These are phyloP conservation scores for Cyrtodaria siliqua DNA, from an alignment of 2,888 invertebrate species.

Conservation along the genomic window DNA sequence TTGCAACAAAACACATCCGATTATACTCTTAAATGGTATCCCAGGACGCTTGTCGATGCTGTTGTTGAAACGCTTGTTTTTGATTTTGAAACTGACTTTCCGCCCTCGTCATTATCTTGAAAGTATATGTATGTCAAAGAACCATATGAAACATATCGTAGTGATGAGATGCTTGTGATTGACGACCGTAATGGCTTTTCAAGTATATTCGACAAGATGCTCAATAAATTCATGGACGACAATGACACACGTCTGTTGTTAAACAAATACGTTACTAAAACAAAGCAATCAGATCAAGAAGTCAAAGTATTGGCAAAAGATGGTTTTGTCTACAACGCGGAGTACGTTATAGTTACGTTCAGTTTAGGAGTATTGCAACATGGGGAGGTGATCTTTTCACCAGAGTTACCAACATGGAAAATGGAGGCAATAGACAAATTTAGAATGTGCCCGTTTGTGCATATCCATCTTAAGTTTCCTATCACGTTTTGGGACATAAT, in stretches of 20 bases:
- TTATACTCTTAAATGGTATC: conserved; percentile 37
- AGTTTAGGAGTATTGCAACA: conserved; percentile 62
- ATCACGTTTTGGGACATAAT: conserved; percentile 55
- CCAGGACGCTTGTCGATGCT: conserved; percentile 29
- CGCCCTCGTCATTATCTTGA: conserved; percentile 29
- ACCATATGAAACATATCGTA: conserved; percentile 29
- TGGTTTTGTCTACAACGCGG: conserved; percentile 29
- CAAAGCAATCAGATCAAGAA: conserved; percentile 16
- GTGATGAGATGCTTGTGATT: conserved; percentile 20
- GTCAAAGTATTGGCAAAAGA: conserved; percentile 40
- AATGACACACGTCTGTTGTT: conserved; percentile 24
- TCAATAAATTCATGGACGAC: not conserved
- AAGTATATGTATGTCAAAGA: conserved; percentile 25
- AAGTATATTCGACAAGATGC: conserved; percentile 16
- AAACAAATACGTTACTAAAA: conserved; percentile 38
- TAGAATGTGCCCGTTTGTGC: conserved; percentile 20
- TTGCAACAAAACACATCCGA: conserved; percentile 1
- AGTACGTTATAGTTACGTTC: conserved; percentile 56
- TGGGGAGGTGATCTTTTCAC: conserved; percentile 39
- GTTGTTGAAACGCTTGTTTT: conserved; percentile 33
- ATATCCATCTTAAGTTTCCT: conserved; percentile 53
- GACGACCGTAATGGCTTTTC: conserved; percentile 38
- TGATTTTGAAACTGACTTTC: conserved; percentile 30
- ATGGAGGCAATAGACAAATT: conserved; percentile 38
- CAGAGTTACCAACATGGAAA: conserved; percentile 53